Conservation (phyloP, 2,113 vertebrate species). For the Ramphastos sulfuratus region DNA sequence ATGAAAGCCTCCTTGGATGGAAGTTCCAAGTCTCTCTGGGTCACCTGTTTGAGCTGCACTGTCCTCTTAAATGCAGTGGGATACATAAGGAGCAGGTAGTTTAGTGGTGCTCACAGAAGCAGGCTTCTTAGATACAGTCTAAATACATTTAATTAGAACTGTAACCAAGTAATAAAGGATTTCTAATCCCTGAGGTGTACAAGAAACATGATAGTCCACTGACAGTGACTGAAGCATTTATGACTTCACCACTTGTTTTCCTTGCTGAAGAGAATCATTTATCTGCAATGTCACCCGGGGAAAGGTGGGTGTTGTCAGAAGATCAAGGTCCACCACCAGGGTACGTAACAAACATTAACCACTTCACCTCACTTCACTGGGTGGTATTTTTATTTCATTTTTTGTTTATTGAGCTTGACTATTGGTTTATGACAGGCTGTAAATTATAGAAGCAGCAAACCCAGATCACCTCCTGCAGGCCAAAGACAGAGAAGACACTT, state of each 20-base stretch:
- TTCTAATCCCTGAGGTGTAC: neutral
- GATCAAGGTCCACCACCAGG: constrained; percentile 65
- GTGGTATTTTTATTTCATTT: constrained; percentile 7
- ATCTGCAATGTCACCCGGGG: constrained; percentile 29
- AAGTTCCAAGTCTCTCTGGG: neutral
- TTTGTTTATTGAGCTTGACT: constrained; percentile 12
- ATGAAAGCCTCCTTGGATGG: neutral
- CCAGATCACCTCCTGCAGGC: constrained; percentile 38
- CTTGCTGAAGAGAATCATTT: constrained; percentile 8
- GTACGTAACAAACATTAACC: constrained; percentile 67
- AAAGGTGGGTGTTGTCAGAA: constrained; percentile 24
- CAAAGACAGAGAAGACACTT: neutral
- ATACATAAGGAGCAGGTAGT: neutral
- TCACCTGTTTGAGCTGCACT: neutral
- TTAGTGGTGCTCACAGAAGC: neutral
- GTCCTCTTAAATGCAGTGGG: neutral
- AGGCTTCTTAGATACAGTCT: neutral
- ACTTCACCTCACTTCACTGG: neutral
- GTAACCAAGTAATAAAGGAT: neutral
- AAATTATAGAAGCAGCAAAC: neutral
- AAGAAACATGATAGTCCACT: neutral
- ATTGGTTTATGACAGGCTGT: constrained; percentile 9
- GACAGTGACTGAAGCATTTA: neutral
- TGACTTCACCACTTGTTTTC: constrained; percentile 56
- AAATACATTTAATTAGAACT: neutral